These are phyloP conservation scores for Vireo altiloquus DNA, from an alignment of 2,113 vertebrate genomes.

Conservation along the genomic window DNA sequence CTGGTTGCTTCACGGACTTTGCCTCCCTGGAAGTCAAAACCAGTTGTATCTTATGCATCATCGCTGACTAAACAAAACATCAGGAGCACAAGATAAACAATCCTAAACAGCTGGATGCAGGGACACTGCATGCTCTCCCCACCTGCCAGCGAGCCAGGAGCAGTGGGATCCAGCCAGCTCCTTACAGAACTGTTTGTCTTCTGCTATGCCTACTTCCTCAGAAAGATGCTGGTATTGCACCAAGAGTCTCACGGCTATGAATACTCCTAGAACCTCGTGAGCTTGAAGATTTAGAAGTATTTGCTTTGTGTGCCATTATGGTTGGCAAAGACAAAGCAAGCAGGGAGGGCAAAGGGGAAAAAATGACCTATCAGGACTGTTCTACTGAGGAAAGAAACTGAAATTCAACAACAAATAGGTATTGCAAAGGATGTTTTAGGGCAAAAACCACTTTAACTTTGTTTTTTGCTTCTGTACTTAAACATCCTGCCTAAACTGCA, in stretches of 20 bases:
- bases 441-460: not conserved
- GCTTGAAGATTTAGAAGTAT: not conserved
- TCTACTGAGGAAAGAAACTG: not conserved
- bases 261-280: not conserved
- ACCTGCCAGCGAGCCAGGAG: not conserved
- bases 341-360: accelerated
- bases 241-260: not conserved
- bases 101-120: not conserved
- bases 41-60: slow-evolving; percentile 5
- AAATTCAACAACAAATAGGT: not conserved
- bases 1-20: slow-evolving; percentile 38
- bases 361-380: not conserved
- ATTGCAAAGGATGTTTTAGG: not conserved
- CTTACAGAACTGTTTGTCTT: not conserved
- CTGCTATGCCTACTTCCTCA: not conserved
- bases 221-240: not conserved
- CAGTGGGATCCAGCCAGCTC: not conserved
- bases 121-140: not conserved
- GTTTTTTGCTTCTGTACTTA: not conserved
- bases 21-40: slow-evolving; percentile 40
- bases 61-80: slow-evolving; percentile 12
- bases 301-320: accelerated
- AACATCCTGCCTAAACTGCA: not conserved
- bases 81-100: slow-evolving; percentile 8
- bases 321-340: not conserved